Conservation (phyloP, 2,113 vertebrate genomes). For the Lipophrys pholis region DNA sequence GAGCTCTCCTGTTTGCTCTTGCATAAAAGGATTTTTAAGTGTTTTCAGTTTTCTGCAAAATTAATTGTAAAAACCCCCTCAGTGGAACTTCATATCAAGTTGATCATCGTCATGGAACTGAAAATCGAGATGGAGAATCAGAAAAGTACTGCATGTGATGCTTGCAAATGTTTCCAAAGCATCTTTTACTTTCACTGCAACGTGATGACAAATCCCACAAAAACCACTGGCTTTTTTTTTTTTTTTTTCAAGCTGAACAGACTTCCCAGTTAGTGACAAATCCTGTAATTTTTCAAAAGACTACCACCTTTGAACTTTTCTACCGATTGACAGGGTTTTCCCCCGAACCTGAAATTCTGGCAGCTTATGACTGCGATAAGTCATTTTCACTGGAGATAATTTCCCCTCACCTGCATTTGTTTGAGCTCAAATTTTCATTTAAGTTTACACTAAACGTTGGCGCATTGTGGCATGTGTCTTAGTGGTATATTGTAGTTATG, state of each 20-base stretch:
- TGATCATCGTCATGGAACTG: constrained; percentile 20
- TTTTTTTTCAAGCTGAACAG: background rate
- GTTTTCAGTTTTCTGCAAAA: constrained; percentile 18
- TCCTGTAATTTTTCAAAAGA: constrained; percentile 30
- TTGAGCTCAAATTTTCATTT: constrained; percentile 24
- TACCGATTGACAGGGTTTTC: constrained; percentile 34
- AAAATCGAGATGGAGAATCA: constrained; percentile 23
- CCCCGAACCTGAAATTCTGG: constrained; percentile 18
- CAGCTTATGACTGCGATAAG: constrained; percentile 1
- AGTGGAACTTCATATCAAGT: constrained; percentile 3
- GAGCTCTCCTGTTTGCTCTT: constrained; percentile 4
- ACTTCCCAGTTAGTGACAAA: constrained; percentile 20
- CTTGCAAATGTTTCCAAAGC: constrained; percentile 31
- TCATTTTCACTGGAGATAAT: constrained; percentile 52
- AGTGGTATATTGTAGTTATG: too few relatives aligned
- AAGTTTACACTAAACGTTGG: background rate
- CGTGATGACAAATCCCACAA: constrained; percentile 33
- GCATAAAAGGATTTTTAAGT: background rate
- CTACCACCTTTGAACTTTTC: constrained; percentile 24
- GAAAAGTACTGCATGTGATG: constrained; percentile 29
- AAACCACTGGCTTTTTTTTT: constrained; percentile 24
- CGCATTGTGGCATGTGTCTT: too few relatives aligned
- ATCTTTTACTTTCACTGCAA: background rate
- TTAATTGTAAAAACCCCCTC: constrained; percentile 7
- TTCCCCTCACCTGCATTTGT: constrained; percentile 32